Conservation (phyloP, 2,888 invertebrate genomes). For the Thecophora atra region DNA sequence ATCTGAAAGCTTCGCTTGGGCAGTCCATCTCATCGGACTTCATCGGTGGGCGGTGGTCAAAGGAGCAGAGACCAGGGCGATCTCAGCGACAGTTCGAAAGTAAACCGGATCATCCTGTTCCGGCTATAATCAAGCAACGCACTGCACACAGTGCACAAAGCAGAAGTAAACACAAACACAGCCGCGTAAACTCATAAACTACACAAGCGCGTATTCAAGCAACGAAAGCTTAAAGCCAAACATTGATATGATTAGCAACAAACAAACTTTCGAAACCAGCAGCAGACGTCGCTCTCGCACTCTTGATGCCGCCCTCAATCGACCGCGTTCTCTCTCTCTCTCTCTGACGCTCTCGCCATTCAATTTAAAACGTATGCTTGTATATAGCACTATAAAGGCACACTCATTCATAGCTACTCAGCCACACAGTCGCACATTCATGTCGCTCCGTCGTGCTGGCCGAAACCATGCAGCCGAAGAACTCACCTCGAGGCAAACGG, state of each 20-base stretch:
- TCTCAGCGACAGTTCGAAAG: not conserved
- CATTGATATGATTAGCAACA: constrained; percentile 58
- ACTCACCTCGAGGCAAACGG: constrained; percentile 67
- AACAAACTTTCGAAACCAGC: constrained; percentile 50
- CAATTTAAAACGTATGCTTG: constrained; percentile 15
- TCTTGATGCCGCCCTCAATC: too few relatives aligned
- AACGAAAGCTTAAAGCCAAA: constrained; percentile 42
- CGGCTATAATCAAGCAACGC: constrained; percentile 14
- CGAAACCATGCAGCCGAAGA: constrained; percentile 26
- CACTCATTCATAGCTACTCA: too few relatives aligned
- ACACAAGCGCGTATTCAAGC: constrained; percentile 38
- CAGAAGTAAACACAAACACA: not conserved
- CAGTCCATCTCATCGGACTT: too few relatives aligned
- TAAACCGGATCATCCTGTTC: constrained; percentile 13
- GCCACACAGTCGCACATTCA: constrained; percentile 30
- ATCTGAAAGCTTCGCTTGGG: too few relatives aligned
- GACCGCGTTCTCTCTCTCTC: too few relatives aligned
- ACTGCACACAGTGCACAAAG: not conserved
- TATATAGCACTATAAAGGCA: constrained; percentile 51
- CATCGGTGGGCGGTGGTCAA: not conserved
- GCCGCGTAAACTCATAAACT: constrained; percentile 44
- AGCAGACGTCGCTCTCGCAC: not conserved
- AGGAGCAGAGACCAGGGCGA: not conserved
- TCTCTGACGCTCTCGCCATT: too few relatives aligned
- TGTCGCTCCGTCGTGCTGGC: constrained; percentile 12